Conservation (phyloP, 2,797 vertebrate species). For the Eospalax fontanierii region DNA sequence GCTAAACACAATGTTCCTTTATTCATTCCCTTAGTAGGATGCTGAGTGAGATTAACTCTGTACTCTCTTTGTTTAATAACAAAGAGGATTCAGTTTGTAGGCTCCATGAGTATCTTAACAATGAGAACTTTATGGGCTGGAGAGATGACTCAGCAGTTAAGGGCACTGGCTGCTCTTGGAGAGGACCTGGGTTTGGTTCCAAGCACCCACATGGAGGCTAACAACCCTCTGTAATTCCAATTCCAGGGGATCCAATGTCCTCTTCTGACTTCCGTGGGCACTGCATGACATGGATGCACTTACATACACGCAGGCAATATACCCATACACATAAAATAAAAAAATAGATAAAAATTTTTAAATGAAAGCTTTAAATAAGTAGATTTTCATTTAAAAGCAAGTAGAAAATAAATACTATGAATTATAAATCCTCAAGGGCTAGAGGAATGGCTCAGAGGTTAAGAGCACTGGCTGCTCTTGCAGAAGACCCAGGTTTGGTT, state of each 20-base stretch:
- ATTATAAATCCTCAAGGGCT: background rate
- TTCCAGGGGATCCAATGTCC: no score
- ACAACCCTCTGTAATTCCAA: no score
- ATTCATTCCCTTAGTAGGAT: background rate
- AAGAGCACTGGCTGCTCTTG: background rate
- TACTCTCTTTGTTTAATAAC: background rate
- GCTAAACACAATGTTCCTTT: background rate
- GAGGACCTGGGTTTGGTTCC: no score
- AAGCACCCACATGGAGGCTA: no score
- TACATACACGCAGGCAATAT: no score
- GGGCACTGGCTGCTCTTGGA: no score
- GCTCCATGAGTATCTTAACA: background rate
- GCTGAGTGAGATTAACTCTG: background rate
- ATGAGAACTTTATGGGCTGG: background rate
- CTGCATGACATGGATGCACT: no score
- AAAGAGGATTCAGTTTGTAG: background rate
- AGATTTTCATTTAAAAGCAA: constrained; percentile 3
- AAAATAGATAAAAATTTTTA: no score
- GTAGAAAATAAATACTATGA: background rate
- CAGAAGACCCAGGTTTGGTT: background rate
- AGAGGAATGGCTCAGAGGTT: background rate
- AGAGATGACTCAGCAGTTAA: no score
- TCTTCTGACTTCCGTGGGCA: no score
- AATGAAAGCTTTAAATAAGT: no score
- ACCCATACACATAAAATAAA: no score